Conservation (phyloP, 2,888 invertebrate species). For the Psylliodes chrysocephalus region DNA sequence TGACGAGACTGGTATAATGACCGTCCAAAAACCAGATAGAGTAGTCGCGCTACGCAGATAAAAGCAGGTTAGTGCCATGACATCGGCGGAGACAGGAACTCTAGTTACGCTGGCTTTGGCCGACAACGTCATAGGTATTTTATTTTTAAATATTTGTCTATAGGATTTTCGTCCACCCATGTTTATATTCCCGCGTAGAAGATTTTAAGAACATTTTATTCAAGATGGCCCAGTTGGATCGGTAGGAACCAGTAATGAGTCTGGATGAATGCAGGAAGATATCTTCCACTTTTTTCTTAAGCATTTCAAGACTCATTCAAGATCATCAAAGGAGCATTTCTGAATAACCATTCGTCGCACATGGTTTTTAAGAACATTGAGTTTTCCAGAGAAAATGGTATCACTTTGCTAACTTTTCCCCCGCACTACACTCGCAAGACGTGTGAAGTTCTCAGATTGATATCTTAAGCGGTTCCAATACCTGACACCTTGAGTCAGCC, state of each 20-base stretch:
- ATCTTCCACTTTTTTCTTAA: not conserved
- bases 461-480: too few relatives aligned
- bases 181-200: slow-evolving; percentile 2
- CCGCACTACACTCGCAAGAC: too few relatives aligned
- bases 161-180: too few relatives aligned
- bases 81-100: slow-evolving; percentile 21
- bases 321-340: too few relatives aligned
- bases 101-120: slow-evolving; percentile 9
- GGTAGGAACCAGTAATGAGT: slow-evolving; percentile 15
- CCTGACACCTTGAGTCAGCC: too few relatives aligned
- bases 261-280: slow-evolving; percentile 26
- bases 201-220: slow-evolving; percentile 18
- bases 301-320: not conserved
- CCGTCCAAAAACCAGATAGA: slow-evolving; percentile 21
- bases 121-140: slow-evolving; percentile 14
- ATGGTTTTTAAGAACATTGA: too few relatives aligned
- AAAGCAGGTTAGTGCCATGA: slow-evolving; percentile 25
- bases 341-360: too few relatives aligned
- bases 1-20: slow-evolving; percentile 13
- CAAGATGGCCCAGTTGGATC: slow-evolving; percentile 25
- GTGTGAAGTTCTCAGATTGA: too few relatives aligned
- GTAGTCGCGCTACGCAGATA: slow-evolving; percentile 20
- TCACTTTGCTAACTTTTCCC: too few relatives aligned
- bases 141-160: too few relatives aligned
- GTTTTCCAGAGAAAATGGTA: too few relatives aligned